Evolutionary conservation across 30 jellyfish, hydroid and myxozoan species (phyloP), one percentile per base, ranked within the genome.

Genomic region (Hydra vulgaris): DNA sequence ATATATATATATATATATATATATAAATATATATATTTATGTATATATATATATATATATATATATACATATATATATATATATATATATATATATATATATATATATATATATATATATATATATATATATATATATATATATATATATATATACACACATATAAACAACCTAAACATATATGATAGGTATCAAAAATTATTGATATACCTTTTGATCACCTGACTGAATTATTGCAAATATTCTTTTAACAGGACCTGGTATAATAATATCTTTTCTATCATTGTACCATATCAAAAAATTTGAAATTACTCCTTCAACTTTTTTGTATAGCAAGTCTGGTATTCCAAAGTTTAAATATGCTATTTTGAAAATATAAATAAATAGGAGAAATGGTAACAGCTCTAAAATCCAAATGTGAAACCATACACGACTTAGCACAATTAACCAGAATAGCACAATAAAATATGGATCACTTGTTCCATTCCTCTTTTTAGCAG

Each of bases 381-480:
- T 53, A 23, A 27, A 54, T 23, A 52, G 71, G 18, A 76, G 71
- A 26, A 76, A 21, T 27, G 84, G 84, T 54, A 76, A n/a, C 19
- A 76, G 20, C 20, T 76, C 74, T 21, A 76, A 27, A 7, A 76
- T 24, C 84, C 84, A 76, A 5, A 17, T 7, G 70, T 90, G 92
- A 26, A 73, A 69, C 95, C 95, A 86, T 17, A 90, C 69, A 8
- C 95, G 73, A 76, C 88, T 86, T 26, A 90, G 74, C 25, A 76
- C 71, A 74, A 90, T 79, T 82, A 83, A 76, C 97, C 97, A 90
- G 67, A 90, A 90, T 79, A 90, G 72, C 8, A 79, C 94, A 74
- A 86, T 83, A 78, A 90, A 90, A 76, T 84, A 86, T 74, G 95
- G 94, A 80, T 90, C 96, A 78, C 97, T 90, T 26, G 77, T 86